Evolutionary conservation across 2,113 vertebrate species (phyloP).

Genomic region (Cyprichromis sp.): DNA sequence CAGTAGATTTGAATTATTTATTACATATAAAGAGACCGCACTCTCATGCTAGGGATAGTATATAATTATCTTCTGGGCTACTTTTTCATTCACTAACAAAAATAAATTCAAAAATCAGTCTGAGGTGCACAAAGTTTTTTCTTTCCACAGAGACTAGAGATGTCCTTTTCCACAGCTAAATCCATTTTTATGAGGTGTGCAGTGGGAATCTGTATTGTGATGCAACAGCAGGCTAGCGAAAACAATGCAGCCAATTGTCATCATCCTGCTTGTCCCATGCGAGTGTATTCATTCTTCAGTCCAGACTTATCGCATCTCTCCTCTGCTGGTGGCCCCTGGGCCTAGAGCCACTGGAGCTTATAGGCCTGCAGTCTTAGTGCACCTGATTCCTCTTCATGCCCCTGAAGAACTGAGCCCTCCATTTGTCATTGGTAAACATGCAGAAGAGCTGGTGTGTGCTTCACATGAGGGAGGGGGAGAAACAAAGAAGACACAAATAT

Average conservation of each 20-base stretch:
- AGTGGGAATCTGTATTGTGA: conserved; percentile 45
- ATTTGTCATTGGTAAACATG: conserved; percentile 73
- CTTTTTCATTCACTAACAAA: not conserved
- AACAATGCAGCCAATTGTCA: conserved; percentile 49
- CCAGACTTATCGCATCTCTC: conserved; percentile 40
- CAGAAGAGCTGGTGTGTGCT: conserved; percentile 38
- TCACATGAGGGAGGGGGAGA: conserved; percentile 14
- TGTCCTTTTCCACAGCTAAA: conserved; percentile 31
- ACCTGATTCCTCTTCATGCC: conserved; percentile 62
- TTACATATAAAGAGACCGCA: accelerated
- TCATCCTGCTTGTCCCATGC: conserved; percentile 44
- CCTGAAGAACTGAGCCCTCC: conserved; percentile 59
- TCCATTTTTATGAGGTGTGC: conserved; percentile 46
- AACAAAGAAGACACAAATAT: conserved; percentile 56
- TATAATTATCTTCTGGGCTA: accelerated
- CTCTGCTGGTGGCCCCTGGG: conserved; percentile 58
- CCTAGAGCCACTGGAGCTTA: conserved; percentile 44
- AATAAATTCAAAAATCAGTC: accelerated
- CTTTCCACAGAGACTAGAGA: conserved; percentile 1
- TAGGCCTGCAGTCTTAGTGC: conserved; percentile 39
- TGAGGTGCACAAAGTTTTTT: not conserved
- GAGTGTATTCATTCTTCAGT: conserved; percentile 54
- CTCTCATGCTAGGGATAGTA: not conserved
- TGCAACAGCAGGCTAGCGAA: conserved; percentile 55
- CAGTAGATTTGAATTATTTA: not conserved